These are phyloP conservation scores for Gymnopithys bicolor DNA, from an alignment of 2,797 vertebrate genomes.

Conservation along the genomic window DNA sequence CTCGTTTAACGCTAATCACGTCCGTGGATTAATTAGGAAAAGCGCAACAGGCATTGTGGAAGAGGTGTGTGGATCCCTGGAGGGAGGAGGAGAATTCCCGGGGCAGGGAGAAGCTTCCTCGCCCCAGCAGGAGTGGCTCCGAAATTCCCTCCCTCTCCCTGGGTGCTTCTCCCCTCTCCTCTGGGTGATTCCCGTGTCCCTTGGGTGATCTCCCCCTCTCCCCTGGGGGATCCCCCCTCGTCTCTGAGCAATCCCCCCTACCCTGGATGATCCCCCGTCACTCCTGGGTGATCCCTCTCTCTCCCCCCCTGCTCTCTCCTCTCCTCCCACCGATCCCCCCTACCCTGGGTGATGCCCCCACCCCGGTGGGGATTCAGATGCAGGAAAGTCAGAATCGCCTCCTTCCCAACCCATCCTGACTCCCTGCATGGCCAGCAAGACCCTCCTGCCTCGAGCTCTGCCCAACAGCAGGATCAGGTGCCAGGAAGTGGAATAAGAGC, in stretches of 20 bases:
- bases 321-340: too few species aligned
- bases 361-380: rapidly evolving
- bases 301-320: too few species aligned
- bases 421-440: rapidly evolving
- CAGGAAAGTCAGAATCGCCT: neutral
- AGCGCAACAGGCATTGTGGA: rapidly evolving
- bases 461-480: neutral
- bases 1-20: rapidly evolving
- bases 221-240: neutral
- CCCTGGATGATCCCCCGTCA: neutral
- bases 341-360: neutral
- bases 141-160: rapidly evolving
- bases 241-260: too few species aligned
- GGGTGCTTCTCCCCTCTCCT: neutral
- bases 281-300: too few species aligned
- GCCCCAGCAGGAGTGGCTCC: rapidly evolving
- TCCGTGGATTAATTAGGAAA: neutral
- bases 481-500: neutral
- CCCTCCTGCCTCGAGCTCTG: neutral
- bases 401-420: rapidly evolving
- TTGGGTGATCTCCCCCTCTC: neutral
- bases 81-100: neutral
- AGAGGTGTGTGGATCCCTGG: rapidly evolving
- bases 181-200: neutral
- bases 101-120: neutral